These are phyloP conservation scores for Eupithecia subfuscata DNA, from an alignment of 2,888 invertebrate species.

Conservation along the genomic window DNA sequence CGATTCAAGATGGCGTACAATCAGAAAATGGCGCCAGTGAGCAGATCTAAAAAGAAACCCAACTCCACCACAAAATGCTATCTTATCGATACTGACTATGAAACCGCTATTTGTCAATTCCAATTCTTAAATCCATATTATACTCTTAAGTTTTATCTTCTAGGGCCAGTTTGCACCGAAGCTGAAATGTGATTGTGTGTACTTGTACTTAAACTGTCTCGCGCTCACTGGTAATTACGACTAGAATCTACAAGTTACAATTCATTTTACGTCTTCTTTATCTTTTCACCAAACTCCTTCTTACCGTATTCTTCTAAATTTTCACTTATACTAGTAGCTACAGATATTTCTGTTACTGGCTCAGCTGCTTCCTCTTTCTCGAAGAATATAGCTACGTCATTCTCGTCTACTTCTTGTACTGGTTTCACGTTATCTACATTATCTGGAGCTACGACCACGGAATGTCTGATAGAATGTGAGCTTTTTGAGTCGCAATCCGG, in stretches of 20 bases:
- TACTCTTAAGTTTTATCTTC: not conserved
- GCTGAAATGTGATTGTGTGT: not conserved
- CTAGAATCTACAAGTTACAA: conserved; percentile 53
- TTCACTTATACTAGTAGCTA: conserved; percentile 78
- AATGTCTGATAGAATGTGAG: conserved; percentile 74
- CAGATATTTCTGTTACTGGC: conserved; percentile 77
- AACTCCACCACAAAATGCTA: not conserved
- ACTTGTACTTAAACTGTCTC: not conserved
- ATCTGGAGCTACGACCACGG: conserved; percentile 69
- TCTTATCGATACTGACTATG: not conserved
- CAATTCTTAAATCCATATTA: not conserved
- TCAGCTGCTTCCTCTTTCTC: conserved; percentile 55
- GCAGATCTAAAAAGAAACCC: conserved; percentile 25
- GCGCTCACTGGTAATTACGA: conserved; percentile 57
- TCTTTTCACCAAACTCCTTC: conserved; percentile 64
- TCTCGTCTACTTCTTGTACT: conserved; percentile 78
- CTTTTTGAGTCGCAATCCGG: conserved; percentile 73
- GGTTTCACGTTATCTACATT: conserved; percentile 56
- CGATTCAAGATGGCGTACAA: conserved; percentile 49
- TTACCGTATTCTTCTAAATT: conserved; percentile 53
- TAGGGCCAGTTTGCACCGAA: not conserved
- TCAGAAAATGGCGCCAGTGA: conserved; percentile 61
- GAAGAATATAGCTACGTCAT: conserved; percentile 85
- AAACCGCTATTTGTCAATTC: not conserved
- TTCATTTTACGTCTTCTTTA: conserved; percentile 56